phyloP scores from a whole-genome alignment of 2,113 vertebrate genomes.

The Ceyx margarethae region DNA sequence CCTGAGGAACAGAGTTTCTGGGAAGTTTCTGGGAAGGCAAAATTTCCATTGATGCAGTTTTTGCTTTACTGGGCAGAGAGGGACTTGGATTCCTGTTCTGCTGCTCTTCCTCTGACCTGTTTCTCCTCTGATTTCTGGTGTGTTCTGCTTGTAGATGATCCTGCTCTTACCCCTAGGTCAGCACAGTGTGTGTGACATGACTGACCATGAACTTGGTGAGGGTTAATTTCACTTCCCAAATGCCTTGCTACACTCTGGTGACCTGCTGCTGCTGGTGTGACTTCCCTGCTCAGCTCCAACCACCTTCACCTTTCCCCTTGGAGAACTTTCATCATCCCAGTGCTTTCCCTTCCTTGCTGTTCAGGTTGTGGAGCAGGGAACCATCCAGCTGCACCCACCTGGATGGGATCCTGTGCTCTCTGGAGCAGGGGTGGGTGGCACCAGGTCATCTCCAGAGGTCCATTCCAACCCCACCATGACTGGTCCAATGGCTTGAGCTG shows the following conservation, averaged over 20 bases:
- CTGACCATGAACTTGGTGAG: neutral
- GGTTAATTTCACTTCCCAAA: neutral
- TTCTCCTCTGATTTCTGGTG: rapidly evolving
- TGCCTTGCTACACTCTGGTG: neutral
- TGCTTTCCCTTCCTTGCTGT: neutral
- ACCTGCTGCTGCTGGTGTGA: neutral
- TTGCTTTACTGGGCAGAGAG: neutral
- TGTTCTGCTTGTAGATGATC: rapidly evolving
- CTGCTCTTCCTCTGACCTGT: neutral
- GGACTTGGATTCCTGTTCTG: neutral
- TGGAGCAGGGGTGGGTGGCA: neutral
- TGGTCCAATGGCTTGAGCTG: neutral
- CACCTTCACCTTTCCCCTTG: neutral
- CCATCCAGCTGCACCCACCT: neutral
- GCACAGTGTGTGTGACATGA: rapidly evolving
- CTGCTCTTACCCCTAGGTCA: rapidly evolving
- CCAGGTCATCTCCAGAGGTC: neutral
- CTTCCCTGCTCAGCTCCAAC: neutral
- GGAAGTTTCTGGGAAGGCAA: neutral
- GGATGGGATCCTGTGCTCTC: neutral
- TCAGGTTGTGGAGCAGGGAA: neutral
- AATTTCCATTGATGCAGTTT: neutral
- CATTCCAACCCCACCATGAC: neutral
- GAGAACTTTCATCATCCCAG: neutral
- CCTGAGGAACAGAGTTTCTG: neutral